phyloP scores from a whole-genome alignment of 2,113 vertebrate species.

The Aleadryas rufinucha region DNA sequence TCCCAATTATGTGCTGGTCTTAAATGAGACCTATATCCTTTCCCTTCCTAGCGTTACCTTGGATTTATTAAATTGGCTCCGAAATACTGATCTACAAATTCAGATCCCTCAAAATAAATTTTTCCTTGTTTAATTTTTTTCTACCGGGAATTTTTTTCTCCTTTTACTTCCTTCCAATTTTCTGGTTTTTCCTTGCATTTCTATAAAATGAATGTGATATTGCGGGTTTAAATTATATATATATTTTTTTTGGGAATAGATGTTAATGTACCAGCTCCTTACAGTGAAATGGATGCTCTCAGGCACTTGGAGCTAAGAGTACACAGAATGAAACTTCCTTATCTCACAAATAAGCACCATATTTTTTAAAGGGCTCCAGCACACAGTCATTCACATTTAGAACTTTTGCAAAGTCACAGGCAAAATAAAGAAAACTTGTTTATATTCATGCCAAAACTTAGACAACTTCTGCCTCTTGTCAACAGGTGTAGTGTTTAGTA shows the following conservation, averaged over 20 bases:
- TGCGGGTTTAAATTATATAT: neutral
- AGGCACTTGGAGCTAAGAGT: neutral
- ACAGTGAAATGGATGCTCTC: neutral
- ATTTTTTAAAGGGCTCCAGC: neutral
- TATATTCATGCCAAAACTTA: neutral
- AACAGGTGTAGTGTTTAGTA: neutral
- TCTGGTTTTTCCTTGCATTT: rapidly evolving
- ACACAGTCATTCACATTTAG: neutral
- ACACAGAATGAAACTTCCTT: neutral
- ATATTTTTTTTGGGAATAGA: neutral
- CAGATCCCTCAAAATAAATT: neutral
- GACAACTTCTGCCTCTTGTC: neutral
- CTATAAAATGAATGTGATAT: neutral
- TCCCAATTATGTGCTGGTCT: neutral
- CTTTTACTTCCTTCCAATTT: neutral
- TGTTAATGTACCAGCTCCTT: neutral
- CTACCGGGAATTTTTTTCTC: neutral
- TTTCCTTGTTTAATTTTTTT: neutral
- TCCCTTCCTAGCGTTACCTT: neutral
- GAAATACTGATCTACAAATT: neutral
- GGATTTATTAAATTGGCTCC: neutral
- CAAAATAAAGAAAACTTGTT: slow-evolving; percentile 5
- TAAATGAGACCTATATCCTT: neutral
- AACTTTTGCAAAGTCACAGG: neutral
- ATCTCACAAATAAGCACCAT: neutral